Evolutionary conservation across 2,797 vertebrate species (phyloP).

Genomic region (Paramormyrops hopkinsi): DNA sequence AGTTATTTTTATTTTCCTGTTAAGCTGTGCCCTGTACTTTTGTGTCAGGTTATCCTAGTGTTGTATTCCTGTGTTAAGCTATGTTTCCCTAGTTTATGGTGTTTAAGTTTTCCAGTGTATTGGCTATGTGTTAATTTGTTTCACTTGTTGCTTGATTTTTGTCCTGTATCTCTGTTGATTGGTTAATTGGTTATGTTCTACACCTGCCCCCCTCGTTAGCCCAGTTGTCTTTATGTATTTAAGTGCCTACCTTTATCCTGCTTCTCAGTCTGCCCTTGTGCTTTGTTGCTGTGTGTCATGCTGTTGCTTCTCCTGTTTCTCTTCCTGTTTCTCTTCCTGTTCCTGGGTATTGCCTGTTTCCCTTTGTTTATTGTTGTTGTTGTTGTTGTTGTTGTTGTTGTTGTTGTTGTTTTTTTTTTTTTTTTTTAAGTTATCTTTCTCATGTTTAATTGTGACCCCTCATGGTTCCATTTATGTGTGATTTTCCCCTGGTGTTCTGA

Average conservation of each 20-base stretch:
- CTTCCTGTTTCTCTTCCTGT: background rate
- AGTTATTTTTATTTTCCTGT: background rate
- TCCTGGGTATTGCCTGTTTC: background rate
- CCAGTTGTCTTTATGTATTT: background rate
- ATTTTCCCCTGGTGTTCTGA: background rate
- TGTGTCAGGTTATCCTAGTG: background rate
- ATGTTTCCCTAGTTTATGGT: background rate
- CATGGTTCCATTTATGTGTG: background rate
- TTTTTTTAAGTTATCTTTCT: background rate
- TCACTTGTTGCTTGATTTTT: background rate
- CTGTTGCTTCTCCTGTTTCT: background rate
- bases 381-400: too few species aligned
- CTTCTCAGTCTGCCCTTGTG: background rate
- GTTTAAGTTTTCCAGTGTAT: background rate
- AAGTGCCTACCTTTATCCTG: background rate
- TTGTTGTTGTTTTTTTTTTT: too few species aligned
- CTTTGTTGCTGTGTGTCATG: background rate
- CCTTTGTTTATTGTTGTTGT: background rate
- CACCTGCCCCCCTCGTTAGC: background rate
- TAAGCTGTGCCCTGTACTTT: background rate
- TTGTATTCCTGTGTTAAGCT: background rate
- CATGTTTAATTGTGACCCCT: background rate
- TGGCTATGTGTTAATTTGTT: background rate
- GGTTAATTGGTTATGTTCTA: background rate
- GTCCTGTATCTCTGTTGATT: background rate